Conservation (phyloP, 2,113 vertebrate species). For the Drymodes brunneopygia region DNA sequence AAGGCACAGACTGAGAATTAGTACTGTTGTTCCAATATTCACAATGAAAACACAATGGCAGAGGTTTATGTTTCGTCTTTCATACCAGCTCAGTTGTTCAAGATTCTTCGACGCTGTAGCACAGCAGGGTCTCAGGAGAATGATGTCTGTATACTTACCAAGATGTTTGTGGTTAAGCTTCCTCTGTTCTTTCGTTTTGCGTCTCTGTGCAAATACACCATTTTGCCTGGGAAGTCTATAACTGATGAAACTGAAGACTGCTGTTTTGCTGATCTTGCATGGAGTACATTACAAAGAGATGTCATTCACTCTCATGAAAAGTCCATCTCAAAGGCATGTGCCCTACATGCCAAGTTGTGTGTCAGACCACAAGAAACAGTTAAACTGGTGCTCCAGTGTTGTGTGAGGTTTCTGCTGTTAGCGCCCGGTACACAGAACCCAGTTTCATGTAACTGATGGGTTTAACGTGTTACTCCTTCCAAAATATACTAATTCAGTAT, state of each 20-base stretch:
- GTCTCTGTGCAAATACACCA: not conserved
- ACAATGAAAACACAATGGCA: not conserved
- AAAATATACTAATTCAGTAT: not conserved
- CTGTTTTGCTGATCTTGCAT: slow-evolving; percentile 54
- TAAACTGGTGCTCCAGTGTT: not conserved
- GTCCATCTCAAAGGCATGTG: not conserved
- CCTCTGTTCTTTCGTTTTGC: not conserved
- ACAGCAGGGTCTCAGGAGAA: not conserved
- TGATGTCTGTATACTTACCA: slow-evolving; percentile 12
- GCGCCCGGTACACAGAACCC: not conserved
- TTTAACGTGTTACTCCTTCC: not conserved
- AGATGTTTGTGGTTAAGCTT: slow-evolving; percentile 31
- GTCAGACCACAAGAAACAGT: slow-evolving; percentile 48
- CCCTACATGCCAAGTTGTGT: not conserved
- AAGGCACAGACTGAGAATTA: not conserved
- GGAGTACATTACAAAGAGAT: slow-evolving; percentile 48
- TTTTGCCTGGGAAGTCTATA: slow-evolving; percentile 25
- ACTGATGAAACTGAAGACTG: slow-evolving; percentile 45
- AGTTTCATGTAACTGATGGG: slow-evolving; percentile 19
- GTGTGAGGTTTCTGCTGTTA: slow-evolving; percentile 34
- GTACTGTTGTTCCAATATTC: not conserved
- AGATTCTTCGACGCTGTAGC: not conserved
- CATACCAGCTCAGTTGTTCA: not conserved
- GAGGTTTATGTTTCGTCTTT: not conserved
- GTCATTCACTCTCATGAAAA: slow-evolving; percentile 2